Base-by-base conservation (phyloP, 2,888 invertebrate genomes). In the Pristionchus maxplancki region DNA sequence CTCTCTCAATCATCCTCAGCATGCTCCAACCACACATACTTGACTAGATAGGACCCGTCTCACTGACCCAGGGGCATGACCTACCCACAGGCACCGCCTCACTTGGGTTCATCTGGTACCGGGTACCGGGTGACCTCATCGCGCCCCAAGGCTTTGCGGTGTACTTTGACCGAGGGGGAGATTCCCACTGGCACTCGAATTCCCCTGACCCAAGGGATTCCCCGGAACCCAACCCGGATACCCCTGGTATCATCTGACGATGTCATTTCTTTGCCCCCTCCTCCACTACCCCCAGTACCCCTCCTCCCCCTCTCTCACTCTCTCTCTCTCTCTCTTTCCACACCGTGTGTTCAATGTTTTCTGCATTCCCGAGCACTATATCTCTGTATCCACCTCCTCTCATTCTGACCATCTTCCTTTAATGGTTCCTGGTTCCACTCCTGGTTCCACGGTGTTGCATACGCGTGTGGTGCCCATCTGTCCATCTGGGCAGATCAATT, bases 1-100 rank as follows among this genome's bases (percentile, higher is more conserved):
- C 82, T 83, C 53, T 50, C 82, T 83, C 53, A 83, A 83, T 83
- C 82, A 83, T 83, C 82, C 82, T 83, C 82, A 83, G 82, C 82
- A 83, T 83, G 82, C 82, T 58, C 82, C 82, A 78, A 78, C 78
- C 78, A 40, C 78, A 78, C 71, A 71, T 71, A 81, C 82, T 83
- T 83, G 82, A 83, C 82, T 83, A 53, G 82, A 50, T 50, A 83
- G 82, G 53, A n/a, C 48, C 34, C 13, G n/a, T n/a, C 81, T 40
- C 48, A 28, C 81, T 48, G 31, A 20, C 81, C n/a, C 28, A 17
- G 44, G 20, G 40, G 31, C 28, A 5, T 24, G 67, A 67, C 67
- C 67, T 40, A 78, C 78, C 78, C 40, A 37, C 34, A 15, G n/a
- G 34, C 78, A 78, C 40, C 17, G 74, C 9, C 44, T 44, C 44